Conservation (phyloP, 2,888 invertebrate species). For the Drosophila lacicola region DNA sequence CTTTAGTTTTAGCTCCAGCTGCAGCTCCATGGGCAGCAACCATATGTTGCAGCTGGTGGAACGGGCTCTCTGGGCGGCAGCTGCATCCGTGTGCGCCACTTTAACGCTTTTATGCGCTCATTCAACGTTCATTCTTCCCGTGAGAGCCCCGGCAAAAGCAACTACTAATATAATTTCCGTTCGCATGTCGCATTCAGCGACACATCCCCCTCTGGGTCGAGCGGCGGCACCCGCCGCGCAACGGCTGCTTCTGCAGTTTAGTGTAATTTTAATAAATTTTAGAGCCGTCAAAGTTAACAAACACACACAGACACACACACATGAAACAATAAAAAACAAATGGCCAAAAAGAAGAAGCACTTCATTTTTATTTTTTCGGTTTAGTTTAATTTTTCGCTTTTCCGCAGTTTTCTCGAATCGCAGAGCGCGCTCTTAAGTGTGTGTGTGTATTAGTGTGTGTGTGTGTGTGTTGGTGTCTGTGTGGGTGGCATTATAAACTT, state of each 20-base stretch:
- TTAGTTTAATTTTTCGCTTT: conserved; percentile 33
- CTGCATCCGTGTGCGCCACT: conserved; percentile 23
- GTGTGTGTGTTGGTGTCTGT: conserved; percentile 14
- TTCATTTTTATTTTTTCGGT: conserved; percentile 49
- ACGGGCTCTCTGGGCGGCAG: neutral
- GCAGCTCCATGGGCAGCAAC: neutral
- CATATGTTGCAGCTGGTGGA: neutral
- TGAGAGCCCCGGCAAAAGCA: conserved; percentile 33
- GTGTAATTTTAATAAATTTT: conserved; percentile 57
- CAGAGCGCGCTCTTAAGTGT: neutral
- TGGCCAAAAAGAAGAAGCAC: conserved; percentile 12
- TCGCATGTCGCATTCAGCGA: conserved; percentile 35
- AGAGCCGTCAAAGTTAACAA: conserved; percentile 40
- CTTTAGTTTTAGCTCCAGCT: neutral
- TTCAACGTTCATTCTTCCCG: conserved; percentile 32
- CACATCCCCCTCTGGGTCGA: conserved; percentile 10
- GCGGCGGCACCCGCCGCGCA: conserved; percentile 1
- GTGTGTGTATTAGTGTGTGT: conserved; percentile 11
- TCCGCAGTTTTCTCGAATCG: conserved; percentile 13
- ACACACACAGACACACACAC: conserved; percentile 9
- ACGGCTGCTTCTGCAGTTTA: conserved; percentile 34
- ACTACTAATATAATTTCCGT: conserved; percentile 56
- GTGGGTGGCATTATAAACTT: conserved; percentile 65
- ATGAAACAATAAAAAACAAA: conserved; percentile 2
- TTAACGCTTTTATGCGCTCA: conserved; percentile 44